These are phyloP conservation scores for Ficedula albicollis DNA, from an alignment of 2,797 vertebrate species.

Conservation along the genomic window DNA sequence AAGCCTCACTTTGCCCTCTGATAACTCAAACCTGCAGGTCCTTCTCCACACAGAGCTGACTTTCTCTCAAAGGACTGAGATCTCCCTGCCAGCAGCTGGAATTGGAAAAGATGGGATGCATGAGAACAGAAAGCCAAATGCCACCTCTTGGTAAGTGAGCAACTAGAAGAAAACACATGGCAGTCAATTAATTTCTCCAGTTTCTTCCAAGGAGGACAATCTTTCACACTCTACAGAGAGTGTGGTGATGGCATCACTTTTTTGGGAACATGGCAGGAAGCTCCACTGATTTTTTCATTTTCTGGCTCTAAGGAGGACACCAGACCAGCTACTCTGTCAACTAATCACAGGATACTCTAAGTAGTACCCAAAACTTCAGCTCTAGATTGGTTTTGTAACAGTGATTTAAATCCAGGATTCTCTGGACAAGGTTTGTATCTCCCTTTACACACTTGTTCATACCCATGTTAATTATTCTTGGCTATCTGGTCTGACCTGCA, in stretches of 20 bases:
- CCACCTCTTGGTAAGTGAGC: background rate
- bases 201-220: background rate
- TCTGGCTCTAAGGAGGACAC: background rate
- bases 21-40: background rate
- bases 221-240: background rate
- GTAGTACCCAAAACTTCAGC: background rate
- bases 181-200: background rate
- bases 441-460: background rate
- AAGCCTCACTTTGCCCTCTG: background rate
- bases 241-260: fast-evolving
- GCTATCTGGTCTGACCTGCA: background rate
- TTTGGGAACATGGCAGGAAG: background rate
- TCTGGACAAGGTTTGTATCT: background rate
- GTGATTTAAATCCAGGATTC: background rate
- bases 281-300: background rate
- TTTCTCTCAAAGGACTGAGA: background rate
- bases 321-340: background rate
- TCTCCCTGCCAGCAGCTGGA: background rate
- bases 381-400: background rate
- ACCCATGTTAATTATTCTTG: background rate
- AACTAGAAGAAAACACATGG: background rate
- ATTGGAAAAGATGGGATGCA: background rate
- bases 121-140: background rate
- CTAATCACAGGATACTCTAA: background rate
- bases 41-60: background rate